Percentiles rank a stretch among this genome's conserved stretches.
These are phyloP conservation scores for Acrocera orbiculus DNA, from an alignment of 2,888 invertebrate genomes.

Conservation along the genomic window DNA sequence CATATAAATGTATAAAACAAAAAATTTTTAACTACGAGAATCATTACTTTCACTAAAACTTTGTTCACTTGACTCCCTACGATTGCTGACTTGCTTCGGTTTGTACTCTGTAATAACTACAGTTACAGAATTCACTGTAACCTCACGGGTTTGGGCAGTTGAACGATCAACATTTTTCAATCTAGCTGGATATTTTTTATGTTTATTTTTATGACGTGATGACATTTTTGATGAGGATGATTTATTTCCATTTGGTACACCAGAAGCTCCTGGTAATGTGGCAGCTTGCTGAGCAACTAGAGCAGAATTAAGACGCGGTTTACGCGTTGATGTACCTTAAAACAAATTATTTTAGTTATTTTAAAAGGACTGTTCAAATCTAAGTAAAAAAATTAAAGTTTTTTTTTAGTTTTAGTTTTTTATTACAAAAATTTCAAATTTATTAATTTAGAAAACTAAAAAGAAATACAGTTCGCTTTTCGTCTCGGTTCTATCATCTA, in stretches of 20 bases:
- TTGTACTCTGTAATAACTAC: constrained; percentile 94
- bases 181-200: constrained; percentile 52
- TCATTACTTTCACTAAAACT: constrained; percentile 33
- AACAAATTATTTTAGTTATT: constrained; percentile 6
- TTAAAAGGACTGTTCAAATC: no score
- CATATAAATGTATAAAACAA: no score
- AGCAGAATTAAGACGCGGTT: constrained; percentile 93
- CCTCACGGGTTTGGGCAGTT: constrained; percentile 82
- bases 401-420: not conserved
- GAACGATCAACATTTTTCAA: constrained; percentile 87
- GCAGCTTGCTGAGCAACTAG: constrained; percentile 88
- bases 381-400: not conserved
- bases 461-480: no score
- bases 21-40: constrained; percentile 28
- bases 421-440: no score
- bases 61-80: constrained; percentile 29
- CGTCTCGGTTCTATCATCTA: no score
- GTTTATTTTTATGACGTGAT: constrained; percentile 36
- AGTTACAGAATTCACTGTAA: constrained; percentile 93
- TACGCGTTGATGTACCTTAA: constrained; percentile 69
- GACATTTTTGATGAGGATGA: constrained; percentile 29
- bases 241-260: constrained; percentile 33
- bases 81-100: constrained; percentile 41
- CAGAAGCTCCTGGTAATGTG: constrained; percentile 41
- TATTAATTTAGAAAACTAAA: no score